Evolutionary conservation across 1,140 invertebrate genomes (phyloP).

Genomic region (Idris sp.): DNA sequence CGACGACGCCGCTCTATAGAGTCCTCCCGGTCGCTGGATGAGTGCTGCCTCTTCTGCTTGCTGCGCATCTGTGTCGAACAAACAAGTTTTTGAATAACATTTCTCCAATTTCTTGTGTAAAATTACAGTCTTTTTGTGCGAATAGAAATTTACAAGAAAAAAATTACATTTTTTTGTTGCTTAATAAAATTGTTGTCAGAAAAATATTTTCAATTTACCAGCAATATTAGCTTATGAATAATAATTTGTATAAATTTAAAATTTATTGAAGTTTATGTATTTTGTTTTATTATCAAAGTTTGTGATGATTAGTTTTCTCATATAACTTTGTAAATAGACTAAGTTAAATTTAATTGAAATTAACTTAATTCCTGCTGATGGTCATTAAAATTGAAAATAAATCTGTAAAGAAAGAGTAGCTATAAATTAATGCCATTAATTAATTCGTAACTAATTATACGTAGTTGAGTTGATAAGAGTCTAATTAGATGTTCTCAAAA

Average conservation of each 20-base stretch:
- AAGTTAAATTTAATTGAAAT: constrained; percentile 5
- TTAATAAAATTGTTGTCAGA: too few relatives aligned
- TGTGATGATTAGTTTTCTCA: too few relatives aligned
- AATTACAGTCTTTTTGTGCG: constrained; percentile 6
- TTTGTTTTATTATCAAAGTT: too few relatives aligned
- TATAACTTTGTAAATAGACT: too few relatives aligned
- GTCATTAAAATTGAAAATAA: constrained; percentile 20
- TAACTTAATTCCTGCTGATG: constrained; percentile 3
- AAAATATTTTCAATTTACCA: too few relatives aligned
- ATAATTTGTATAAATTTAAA: too few relatives aligned
- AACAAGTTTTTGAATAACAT: constrained; percentile 38
- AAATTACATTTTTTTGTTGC: too few relatives aligned
- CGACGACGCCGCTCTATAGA: constrained; percentile 62
- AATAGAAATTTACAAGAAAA: constrained; percentile 24
- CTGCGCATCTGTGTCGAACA: constrained; percentile 57
- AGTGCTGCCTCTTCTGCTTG: constrained; percentile 68
- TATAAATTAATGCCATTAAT: constrained; percentile 29
- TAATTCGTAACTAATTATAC: constrained; percentile 31
- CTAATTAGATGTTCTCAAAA: constrained; percentile 8
- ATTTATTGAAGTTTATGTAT: too few relatives aligned
- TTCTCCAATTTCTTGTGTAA: constrained; percentile 34
- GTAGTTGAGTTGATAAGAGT: constrained; percentile 1
- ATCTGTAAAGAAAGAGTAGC: constrained; percentile 8
- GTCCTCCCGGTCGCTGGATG: constrained; percentile 64
- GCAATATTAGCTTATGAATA: too few relatives aligned